Percentiles rank a stretch among this genome's conserved stretches.
Evolutionary conservation across 2,888 invertebrate genomes (phyloP).

Genomic region (Phengaris arion): DNA sequence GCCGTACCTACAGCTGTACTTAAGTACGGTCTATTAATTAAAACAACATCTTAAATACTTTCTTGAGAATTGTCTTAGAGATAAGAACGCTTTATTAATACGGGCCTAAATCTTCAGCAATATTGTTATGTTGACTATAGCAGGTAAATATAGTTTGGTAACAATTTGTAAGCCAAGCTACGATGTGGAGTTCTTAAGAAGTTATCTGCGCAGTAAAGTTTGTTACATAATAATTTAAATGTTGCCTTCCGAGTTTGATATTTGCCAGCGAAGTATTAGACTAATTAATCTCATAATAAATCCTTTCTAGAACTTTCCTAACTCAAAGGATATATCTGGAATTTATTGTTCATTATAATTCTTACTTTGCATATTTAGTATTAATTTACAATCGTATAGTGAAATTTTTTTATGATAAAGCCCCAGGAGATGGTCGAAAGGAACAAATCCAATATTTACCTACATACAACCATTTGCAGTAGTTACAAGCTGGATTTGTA

Average conservation of each 20-base stretch:
- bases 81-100: too few species aligned
- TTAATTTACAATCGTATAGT: neutral
- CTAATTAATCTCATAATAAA: constrained; percentile 30
- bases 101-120: too few species aligned
- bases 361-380: neutral
- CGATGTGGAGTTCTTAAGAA: constrained; percentile 41
- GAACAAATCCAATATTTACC: too few species aligned
- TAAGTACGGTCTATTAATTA: too few species aligned
- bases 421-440: too few species aligned
- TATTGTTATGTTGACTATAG: too few species aligned
- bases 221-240: constrained; percentile 45
- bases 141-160: constrained; percentile 34
- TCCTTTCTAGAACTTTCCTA: constrained; percentile 15
- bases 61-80: too few species aligned
- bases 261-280: constrained; percentile 29
- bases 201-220: constrained; percentile 46
- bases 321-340: constrained; percentile 2
- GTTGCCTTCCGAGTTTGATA: constrained; percentile 37
- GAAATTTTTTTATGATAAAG: too few species aligned
- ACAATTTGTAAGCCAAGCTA: constrained; percentile 37
- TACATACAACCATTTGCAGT: too few species aligned
- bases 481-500: too few species aligned
- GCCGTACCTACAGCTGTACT: too few species aligned
- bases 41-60: too few species aligned
- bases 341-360: constrained; percentile 14